These are phyloP conservation scores for Cyphomyrus plagiostoma DNA, from an alignment of 2,113 vertebrate species.

Conservation along the genomic window DNA sequence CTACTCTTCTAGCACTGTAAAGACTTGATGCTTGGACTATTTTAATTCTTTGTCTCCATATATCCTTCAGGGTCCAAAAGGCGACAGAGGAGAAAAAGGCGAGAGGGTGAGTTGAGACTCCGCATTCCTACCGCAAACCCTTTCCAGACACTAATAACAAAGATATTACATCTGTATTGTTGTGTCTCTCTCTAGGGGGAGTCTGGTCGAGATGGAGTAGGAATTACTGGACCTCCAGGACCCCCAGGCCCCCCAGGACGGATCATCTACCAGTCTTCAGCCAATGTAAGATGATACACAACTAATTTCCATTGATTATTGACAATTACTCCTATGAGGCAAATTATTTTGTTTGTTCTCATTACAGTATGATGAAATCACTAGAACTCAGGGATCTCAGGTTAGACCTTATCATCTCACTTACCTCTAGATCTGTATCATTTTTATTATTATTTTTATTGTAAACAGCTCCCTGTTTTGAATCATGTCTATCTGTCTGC, in stretches of 20 bases:
- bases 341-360: slow-evolving; percentile 12
- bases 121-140: neutral
- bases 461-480: neutral
- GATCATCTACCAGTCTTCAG: slow-evolving; percentile 53
- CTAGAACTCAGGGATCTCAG: slow-evolving; percentile 42
- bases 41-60: slow-evolving; percentile 22
- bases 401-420: slow-evolving; percentile 30
- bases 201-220: slow-evolving; percentile 72
- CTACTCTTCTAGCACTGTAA: neutral
- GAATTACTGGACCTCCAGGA: slow-evolving; percentile 71
- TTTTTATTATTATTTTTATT: neutral
- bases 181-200: slow-evolving; percentile 69
- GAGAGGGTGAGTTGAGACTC: slow-evolving; percentile 64
- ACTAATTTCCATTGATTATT: neutral
- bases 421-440: neutral
- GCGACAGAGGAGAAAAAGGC: slow-evolving; percentile 69
- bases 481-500: neutral
- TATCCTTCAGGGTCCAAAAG: slow-evolving; percentile 72
- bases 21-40: neutral
- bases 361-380: slow-evolving; percentile 33
- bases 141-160: neutral
- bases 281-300: slow-evolving; percentile 44
- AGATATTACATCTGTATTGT: neutral
- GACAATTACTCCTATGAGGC: neutral
- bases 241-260: slow-evolving; percentile 80